Evolutionary conservation across 2,797 vertebrate species (phyloP), one percentile per base, ranked within the genome.

Genomic region (Tiaroga cobitis): DNA sequence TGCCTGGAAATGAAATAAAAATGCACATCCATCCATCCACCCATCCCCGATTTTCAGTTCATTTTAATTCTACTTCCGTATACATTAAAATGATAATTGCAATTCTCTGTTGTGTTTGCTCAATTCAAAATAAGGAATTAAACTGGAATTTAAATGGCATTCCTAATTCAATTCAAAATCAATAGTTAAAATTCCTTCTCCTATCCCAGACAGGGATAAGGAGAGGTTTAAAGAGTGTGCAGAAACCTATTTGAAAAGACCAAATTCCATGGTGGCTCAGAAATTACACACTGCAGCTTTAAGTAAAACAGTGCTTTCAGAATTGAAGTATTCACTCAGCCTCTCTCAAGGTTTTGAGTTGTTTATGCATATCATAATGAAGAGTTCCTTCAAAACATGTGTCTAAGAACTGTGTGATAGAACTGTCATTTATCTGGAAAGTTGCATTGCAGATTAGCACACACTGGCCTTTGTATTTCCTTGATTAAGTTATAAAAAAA

Each of bases 381-480:
- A 85, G 13, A 41, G 49, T 18, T 67, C 77, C 63, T 83, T 80
- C 41, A 49, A 74, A 81, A 74, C 0, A 13, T 18, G 29, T 56
- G 65, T 74, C 83, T 78, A 68, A 74, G 72, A 85, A 89, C 81
- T 83, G 80, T 34, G 13, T 16, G 18, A 24, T 76, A 43, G 59
- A 80, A 59, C 69, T 43, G 37, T 41, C 54, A 88, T 83, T 87
- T 54, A 84, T 63, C 59, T 24, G 6, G 76, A 68, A 81, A 76
- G 75, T 73, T 59, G 74, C 86, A 65, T 75, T 84, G 82, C 75
- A 80, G 84, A 86, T 85, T 82, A 87, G 82, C 46, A 70, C 81
- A 43, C 46, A 24, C 69, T 65, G 61, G 59, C 41, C 67, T 75
- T 88, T 84, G 70, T n/a, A 65, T 49, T 61, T 76, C 75, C 16